A percentile compares a stretch with the other conserved stretches of the same genome.
Evolutionary conservation across 2,888 invertebrate species (phyloP).

Genomic region (Hypomecis atomaria): DNA sequence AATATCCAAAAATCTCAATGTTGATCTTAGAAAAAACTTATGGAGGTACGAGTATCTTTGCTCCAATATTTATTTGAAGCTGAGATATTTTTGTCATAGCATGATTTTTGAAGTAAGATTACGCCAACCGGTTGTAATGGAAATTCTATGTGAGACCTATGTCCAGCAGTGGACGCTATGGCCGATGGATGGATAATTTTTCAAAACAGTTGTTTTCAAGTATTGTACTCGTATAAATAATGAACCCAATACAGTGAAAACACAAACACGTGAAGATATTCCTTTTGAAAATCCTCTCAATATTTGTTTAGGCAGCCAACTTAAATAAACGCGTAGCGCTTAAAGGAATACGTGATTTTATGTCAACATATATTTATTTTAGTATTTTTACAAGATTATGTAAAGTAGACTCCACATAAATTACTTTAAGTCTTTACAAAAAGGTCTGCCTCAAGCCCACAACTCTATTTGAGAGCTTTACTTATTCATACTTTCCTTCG

Average conservation of each 20-base stretch:
- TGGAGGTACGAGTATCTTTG: too few species aligned
- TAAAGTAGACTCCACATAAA: constrained; percentile 9
- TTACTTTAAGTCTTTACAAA: constrained; percentile 7
- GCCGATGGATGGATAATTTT: too few species aligned
- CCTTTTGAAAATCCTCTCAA: not conserved
- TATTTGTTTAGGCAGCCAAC: constrained; percentile 1
- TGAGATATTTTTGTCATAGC: too few species aligned
- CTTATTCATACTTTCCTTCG: constrained; percentile 1
- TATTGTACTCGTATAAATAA: too few species aligned
- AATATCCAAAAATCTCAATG: too few species aligned
- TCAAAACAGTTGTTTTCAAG: not conserved
- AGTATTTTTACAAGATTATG: constrained; percentile 10
- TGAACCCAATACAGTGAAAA: too few species aligned
- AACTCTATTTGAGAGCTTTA: constrained; percentile 7
- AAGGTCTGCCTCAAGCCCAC: constrained; percentile 1
- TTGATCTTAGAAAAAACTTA: too few species aligned
- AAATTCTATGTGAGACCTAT: too few species aligned
- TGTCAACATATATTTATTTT: not conserved
- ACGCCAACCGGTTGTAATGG: too few species aligned
- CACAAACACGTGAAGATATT: not conserved
- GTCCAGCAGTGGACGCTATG: too few species aligned
- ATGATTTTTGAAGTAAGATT: too few species aligned
- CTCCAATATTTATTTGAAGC: too few species aligned
- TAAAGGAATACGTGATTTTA: constrained; percentile 10
- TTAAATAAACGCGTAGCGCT: constrained; percentile 1